A percentile compares a stretch with the other conserved stretches of the same genome.
phyloP scores from a whole-genome alignment of 2,888 invertebrate genomes.

The Cephus nigrinus region DNA sequence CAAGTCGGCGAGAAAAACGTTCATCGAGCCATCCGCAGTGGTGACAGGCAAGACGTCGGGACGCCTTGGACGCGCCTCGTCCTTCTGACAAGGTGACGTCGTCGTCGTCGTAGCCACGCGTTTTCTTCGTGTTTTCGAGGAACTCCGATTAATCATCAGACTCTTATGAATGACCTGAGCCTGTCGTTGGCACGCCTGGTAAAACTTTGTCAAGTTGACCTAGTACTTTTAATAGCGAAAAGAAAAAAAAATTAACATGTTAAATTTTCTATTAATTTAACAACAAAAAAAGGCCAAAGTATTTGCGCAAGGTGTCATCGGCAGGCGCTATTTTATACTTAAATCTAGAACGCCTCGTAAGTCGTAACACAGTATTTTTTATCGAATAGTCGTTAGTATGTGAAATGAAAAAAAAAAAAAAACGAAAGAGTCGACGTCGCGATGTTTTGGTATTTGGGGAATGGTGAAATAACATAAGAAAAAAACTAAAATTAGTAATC shows the following conservation, averaged over 20 bases:
- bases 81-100: conserved; percentile 28
- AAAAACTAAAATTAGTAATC: conserved; percentile 8
- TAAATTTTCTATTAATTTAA: neutral
- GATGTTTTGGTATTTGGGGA: neutral
- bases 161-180: neutral
- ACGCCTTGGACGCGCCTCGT: conserved; percentile 46
- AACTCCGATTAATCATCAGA: neutral
- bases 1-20: conserved; percentile 44
- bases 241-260: neutral
- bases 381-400: neutral
- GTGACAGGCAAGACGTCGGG: conserved; percentile 39
- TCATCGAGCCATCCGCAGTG: conserved; percentile 33
- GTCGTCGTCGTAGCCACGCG: neutral
- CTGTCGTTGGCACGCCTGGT: neutral
- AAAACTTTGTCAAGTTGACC: neutral
- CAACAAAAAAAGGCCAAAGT: neutral
- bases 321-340: neutral
- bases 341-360: neutral
- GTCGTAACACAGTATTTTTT: conserved; percentile 1
- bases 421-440: neutral
- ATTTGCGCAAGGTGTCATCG: neutral
- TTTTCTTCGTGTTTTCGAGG: neutral
- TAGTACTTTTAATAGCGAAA: neutral
- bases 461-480: neutral
- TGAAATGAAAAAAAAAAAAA: neutral